Percentiles rank a stretch among this genome's conserved stretches.
Conservation (phyloP, 1,140 invertebrate genomes). For the Drosophila subpulchrella region DNA sequence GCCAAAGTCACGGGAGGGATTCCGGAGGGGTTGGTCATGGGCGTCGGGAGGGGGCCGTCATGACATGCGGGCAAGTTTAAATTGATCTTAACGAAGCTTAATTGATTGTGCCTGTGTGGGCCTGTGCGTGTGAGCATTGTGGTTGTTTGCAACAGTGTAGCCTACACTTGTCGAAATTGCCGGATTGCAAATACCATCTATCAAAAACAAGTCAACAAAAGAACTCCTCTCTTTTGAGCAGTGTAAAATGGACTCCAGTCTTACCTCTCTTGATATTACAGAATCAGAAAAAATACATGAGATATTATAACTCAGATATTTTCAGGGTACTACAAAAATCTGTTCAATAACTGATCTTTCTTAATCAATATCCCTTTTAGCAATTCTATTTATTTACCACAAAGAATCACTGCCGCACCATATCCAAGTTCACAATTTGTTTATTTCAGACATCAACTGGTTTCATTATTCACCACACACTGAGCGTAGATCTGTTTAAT, state of each 20-base stretch:
- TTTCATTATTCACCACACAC: constrained; percentile 33
- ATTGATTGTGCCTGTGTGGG: constrained; percentile 73
- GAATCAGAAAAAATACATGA: background rate
- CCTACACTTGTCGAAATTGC: constrained; percentile 46
- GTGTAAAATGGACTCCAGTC: background rate
- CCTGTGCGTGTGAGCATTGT: constrained; percentile 51
- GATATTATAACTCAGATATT: background rate
- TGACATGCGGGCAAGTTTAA: constrained; percentile 84
- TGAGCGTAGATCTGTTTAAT: constrained; percentile 42
- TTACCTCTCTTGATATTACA: background rate
- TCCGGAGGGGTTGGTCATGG: constrained; percentile 15
- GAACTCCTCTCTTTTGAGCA: background rate
- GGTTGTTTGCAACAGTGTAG: constrained; percentile 24
- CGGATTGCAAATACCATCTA: background rate
- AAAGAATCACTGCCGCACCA: background rate
- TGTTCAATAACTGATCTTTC: too few species aligned
- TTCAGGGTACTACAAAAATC: background rate
- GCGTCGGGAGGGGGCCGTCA: constrained; percentile 15
- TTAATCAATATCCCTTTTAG: background rate
- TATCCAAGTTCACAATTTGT: constrained; percentile 41
- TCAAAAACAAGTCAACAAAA: background rate
- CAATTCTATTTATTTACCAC: background rate
- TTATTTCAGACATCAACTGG: constrained; percentile 54
- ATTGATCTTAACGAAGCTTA: constrained; percentile 85
- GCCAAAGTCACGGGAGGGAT: constrained; percentile 15